Evolutionary conservation across 1,140 invertebrate species (phyloP), one percentile per base, ranked within the genome.

Genomic region (Pemphigus obesinymphae): DNA sequence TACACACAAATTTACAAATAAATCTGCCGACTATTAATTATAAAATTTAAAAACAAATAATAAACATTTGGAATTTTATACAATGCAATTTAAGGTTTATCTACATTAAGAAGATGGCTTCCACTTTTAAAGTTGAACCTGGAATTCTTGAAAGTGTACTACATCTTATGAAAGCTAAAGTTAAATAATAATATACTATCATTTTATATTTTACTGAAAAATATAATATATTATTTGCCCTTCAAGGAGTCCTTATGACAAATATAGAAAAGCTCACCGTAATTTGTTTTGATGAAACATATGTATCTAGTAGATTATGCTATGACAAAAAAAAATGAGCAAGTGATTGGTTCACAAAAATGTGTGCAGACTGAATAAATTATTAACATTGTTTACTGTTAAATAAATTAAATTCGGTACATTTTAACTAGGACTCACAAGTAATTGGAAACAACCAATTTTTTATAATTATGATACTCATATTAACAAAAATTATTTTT

Each of bases 321-420:
- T n/a, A n/a, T 23, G 23, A 45, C n/a, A 50, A 10, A 29, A 53
- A 34, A 15, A 10, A 53, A 76, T 17, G 50, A 76, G n/a, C 48
- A 76, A 53, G 73, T 76, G 13, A 76, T 76, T 53, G 73, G 76
- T 37, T 53, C 76, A 55, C 53, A 55, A 1, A 55, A 55, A 55
- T 50, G 48, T 50, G 48, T 55, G n/a, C 53, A 55, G 11, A 55
- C 53, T n/a, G 53, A n/a, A n/a, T n/a, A n/a, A n/a, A n/a, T n/a
- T n/a, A n/a, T n/a, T n/a, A n/a, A n/a, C n/a, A n/a, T n/a, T n/a
- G n/a, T 23, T 55, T 3, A 55, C 23, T 55, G 23, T 23, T 55
- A 20, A 29, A 53, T 50, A 50, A 50, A 20, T 20, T 50, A 20
- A n/a, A 50, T 50, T 4, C 48, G n/a, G n/a, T 50, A n/a, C 48